Evolutionary conservation across 2,797 vertebrate genomes (phyloP).

Genomic region (Mastacembelus armatus): DNA sequence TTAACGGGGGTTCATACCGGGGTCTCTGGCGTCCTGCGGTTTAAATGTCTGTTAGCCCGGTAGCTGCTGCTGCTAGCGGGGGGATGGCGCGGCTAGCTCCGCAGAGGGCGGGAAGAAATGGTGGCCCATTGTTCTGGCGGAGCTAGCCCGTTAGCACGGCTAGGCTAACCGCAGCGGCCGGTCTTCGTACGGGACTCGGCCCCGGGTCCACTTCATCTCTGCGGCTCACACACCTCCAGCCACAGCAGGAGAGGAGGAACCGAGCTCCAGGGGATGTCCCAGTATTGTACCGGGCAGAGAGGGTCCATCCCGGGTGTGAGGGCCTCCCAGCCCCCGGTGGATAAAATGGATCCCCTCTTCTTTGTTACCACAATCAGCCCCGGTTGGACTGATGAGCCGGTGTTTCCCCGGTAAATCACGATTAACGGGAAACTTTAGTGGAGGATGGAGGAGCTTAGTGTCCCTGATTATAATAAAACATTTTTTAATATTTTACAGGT

Average conservation of each 20-base stretch:
- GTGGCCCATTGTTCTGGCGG: slow-evolving; percentile 81
- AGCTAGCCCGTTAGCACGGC: slow-evolving; percentile 55
- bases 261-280: not conserved
- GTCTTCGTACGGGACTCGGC: not conserved
- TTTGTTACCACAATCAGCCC: slow-evolving; percentile 69
- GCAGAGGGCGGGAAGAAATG: slow-evolving; percentile 85
- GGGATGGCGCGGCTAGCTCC: slow-evolving; percentile 65
- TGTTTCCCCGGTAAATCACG: no score
- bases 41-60: not conserved
- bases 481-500: not conserved
- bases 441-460: accelerated
- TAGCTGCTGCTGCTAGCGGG: slow-evolving; percentile 51
- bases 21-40: accelerated
- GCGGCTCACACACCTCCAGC: not conserved
- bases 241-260: not conserved
- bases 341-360: slow-evolving; percentile 67
- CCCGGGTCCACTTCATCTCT: not conserved
- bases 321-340: slow-evolving; percentile 17
- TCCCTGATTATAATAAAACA: not conserved
- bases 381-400: not conserved
- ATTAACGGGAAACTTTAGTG: not conserved
- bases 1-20: accelerated
- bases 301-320: not conserved
- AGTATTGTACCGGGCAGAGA: accelerated
- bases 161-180: slow-evolving; percentile 68